Percentiles rank a stretch among this genome's conserved stretches.
phyloP scores from a whole-genome alignment of 2,797 vertebrate genomes.

The Hippopotamyrus pictus region DNA sequence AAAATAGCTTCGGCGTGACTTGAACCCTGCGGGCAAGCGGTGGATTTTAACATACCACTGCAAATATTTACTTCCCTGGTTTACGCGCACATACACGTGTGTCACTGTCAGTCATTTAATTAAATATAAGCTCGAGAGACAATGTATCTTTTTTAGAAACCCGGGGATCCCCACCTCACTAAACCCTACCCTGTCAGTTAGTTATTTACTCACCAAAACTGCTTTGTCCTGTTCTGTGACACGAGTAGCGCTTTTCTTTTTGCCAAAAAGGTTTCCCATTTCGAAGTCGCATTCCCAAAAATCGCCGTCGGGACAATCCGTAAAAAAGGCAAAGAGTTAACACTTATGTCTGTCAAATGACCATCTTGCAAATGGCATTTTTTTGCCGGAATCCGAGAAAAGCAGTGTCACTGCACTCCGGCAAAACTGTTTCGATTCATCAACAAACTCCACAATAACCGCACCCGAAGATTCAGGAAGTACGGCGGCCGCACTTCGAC shows the following conservation, averaged over 20 bases:
- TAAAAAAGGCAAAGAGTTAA: background rate
- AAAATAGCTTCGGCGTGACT: background rate
- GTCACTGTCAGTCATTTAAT: background rate
- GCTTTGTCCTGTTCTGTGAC: constrained; percentile 86
- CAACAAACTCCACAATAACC: constrained; percentile 5
- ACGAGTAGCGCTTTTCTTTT: constrained; percentile 72
- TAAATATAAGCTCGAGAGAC: background rate
- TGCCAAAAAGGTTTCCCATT: constrained; percentile 85
- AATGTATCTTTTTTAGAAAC: background rate
- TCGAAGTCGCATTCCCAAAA: constrained; percentile 60
- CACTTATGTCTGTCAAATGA: background rate
- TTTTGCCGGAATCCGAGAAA: background rate
- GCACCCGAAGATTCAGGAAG: constrained; percentile 1
- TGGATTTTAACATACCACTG: background rate
- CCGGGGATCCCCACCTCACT: background rate
- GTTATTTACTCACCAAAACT: constrained; percentile 67
- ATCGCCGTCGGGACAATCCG: background rate
- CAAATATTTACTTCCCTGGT: background rate
- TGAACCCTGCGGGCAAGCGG: too few species aligned
- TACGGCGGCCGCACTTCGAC: constrained; percentile 8
- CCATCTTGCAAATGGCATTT: background rate
- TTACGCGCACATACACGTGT: background rate
- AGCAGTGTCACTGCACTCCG: background rate
- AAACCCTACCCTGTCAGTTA: background rate
- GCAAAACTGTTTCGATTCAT: constrained; percentile 10